phyloP scores from a whole-genome alignment of 2,113 vertebrate species.

The Pandion haliaetus region DNA sequence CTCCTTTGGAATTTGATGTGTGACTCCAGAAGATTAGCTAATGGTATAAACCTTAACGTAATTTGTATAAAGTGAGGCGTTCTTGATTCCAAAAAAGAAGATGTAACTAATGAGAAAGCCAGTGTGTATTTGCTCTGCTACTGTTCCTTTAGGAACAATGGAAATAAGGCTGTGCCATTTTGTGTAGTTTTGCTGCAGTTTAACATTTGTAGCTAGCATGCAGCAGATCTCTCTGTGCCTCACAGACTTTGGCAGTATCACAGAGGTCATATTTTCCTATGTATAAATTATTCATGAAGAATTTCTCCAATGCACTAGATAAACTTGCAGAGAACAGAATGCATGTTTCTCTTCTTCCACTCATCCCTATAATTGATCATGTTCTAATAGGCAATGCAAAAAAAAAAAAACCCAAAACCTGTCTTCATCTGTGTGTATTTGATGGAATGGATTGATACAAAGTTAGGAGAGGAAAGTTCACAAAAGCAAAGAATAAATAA shows the following conservation, averaged over 20 bases:
- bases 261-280: constrained; percentile 39
- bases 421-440: background rate
- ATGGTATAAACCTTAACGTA: background rate
- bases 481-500: background rate
- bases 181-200: background rate
- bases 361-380: background rate
- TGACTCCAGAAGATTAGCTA: background rate
- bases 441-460: background rate
- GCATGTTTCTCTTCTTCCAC: background rate
- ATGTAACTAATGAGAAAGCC: background rate
- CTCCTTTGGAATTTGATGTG: background rate
- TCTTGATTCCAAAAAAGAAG: background rate
- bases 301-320: background rate
- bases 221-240: constrained; percentile 9
- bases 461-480: background rate
- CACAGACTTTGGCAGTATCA: constrained; percentile 13
- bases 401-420: background rate
- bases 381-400: background rate
- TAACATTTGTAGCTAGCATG: background rate
- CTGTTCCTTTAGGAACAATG: background rate
- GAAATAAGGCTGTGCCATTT: background rate
- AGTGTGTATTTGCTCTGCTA: background rate
- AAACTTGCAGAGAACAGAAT: background rate
- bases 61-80: background rate
- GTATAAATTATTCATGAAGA: constrained; percentile 43